A percentile compares a stretch with the other conserved stretches of the same genome.
phyloP scores from a whole-genome alignment of 2,888 invertebrate species.

The Spodoptera littoralis region DNA sequence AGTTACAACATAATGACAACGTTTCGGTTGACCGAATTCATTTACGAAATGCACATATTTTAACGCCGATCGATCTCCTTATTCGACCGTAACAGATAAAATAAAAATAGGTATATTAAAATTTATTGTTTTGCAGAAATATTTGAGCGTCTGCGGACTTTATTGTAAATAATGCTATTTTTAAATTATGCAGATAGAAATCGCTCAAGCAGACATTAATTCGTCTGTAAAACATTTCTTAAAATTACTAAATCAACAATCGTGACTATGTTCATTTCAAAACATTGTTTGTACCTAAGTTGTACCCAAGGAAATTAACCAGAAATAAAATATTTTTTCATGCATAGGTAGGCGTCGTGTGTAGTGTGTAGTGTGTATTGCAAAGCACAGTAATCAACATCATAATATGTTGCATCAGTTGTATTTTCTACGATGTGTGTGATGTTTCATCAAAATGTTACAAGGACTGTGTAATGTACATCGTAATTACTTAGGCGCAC shows the following conservation, averaged over 20 bases:
- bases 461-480: conserved; percentile 70
- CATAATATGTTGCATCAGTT: conserved; percentile 58
- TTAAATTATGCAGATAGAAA: conserved; percentile 37
- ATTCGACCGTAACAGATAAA: conserved; percentile 62
- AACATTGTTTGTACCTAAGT: neutral
- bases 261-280: conserved; percentile 1
- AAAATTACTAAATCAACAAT: neutral
- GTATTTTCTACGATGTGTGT: conserved; percentile 59
- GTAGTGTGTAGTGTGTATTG: conserved; percentile 27
- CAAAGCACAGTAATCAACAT: conserved; percentile 55
- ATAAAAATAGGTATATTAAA: conserved; percentile 56
- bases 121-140: conserved; percentile 40
- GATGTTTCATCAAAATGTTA: conserved; percentile 72
- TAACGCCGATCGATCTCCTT: conserved; percentile 53
- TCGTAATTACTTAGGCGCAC: conserved; percentile 66
- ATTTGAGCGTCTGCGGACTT: conserved; percentile 9
- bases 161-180: conserved; percentile 13
- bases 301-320: neutral
- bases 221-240: conserved; percentile 11
- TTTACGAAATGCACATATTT: conserved; percentile 78
- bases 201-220: conserved; percentile 10
- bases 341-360: conserved; percentile 33
- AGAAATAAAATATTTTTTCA: conserved; percentile 28
- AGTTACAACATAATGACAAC: conserved; percentile 66
- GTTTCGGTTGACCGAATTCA: conserved; percentile 70